phyloP scores from a whole-genome alignment of 1,140 invertebrate genomes.

The honey bee (Apis mellifera) region Amel_HAv3.1 CM009936.2:4628501-4629000 shows the following conservation, averaged over 20 bases:
- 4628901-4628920: neutral
- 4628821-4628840: neutral
- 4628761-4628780: too few relatives aligned
- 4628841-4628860: neutral
- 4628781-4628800: neutral
- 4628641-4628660: too few relatives aligned
- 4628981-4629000: conserved; percentile 20
- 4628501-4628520: too few relatives aligned
- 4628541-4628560: too few relatives aligned
- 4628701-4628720: too few relatives aligned
- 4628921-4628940: neutral
- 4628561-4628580: too few relatives aligned
- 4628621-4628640: too few relatives aligned
- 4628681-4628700: too few relatives aligned
- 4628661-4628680: too few relatives aligned
- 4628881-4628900: neutral
- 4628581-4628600: too few relatives aligned
- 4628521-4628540: too few relatives aligned
- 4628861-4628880: neutral
- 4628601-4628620: too few relatives aligned
- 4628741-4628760: neutral
- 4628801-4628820: neutral
- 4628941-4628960: neutral
- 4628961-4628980: neutral
- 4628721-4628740: neutral